Conservation (phyloP, 2,113 vertebrate species). For the Pteruthius melanotis region DNA sequence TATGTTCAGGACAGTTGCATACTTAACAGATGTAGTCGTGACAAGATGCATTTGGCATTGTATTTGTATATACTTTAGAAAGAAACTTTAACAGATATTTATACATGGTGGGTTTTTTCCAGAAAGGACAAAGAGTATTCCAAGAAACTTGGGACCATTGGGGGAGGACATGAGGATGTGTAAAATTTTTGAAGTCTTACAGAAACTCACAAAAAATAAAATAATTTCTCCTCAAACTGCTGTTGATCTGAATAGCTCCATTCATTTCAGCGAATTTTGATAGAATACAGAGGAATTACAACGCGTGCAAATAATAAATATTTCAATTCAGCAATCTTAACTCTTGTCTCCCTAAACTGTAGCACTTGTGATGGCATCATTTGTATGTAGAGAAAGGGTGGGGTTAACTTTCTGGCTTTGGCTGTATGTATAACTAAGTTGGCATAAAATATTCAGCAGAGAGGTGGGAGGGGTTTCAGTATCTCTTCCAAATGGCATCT, state of each 20-base stretch:
- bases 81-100: not conserved
- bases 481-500: not conserved
- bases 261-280: constrained; percentile 29
- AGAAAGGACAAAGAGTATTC: not conserved
- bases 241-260: not conserved
- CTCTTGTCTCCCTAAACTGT: not conserved
- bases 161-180: not conserved
- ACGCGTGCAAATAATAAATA: constrained; percentile 32
- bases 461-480: not conserved
- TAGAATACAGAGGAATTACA: constrained; percentile 2
- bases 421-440: not conserved
- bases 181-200: not conserved
- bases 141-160: not conserved
- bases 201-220: not conserved
- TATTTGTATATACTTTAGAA: not conserved
- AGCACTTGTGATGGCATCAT: not conserved
- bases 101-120: not conserved
- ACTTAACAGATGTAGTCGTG: not conserved
- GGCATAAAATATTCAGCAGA: not conserved
- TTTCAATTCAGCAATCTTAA: not conserved
- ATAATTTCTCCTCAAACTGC: not conserved
- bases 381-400: not conserved
- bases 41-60: not conserved
- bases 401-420: not conserved
- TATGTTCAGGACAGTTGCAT: not conserved